Conservation (phyloP, 2,888 invertebrate species). For the Elysia crispata region DNA sequence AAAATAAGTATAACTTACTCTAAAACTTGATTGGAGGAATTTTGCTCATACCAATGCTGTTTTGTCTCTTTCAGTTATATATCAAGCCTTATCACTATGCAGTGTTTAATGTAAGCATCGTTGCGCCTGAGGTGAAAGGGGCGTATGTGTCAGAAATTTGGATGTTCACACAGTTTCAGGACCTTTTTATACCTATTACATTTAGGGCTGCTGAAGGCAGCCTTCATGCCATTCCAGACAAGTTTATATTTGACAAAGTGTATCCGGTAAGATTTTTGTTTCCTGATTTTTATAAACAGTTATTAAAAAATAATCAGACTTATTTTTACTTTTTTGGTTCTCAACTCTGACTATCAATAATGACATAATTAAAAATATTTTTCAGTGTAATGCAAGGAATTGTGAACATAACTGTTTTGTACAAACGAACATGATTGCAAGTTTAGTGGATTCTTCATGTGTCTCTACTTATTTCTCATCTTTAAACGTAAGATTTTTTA, state of each 20-base stretch:
- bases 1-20: too few relatives aligned
- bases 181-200: slow-evolving; percentile 84
- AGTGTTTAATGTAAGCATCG: slow-evolving; percentile 85
- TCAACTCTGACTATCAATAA: too few relatives aligned
- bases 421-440: not conserved
- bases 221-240: slow-evolving; percentile 84
- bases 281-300: not conserved
- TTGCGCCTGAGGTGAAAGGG: slow-evolving; percentile 84
- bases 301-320: too few relatives aligned
- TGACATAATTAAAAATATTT: too few relatives aligned
- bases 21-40: not conserved
- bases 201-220: slow-evolving; percentile 87
- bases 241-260: slow-evolving; percentile 86
- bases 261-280: slow-evolving; percentile 84
- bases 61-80: slow-evolving; percentile 67
- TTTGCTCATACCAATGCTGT: not conserved
- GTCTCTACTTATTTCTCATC: too few relatives aligned
- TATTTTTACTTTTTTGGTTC: too few relatives aligned
- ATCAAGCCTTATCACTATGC: slow-evolving; percentile 80
- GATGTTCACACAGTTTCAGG: slow-evolving; percentile 82
- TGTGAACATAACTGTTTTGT: too few relatives aligned
- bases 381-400: too few relatives aligned
- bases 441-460: too few relatives aligned
- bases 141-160: slow-evolving; percentile 84
- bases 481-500: too few relatives aligned